These are phyloP conservation scores for Callipepla californica DNA, from an alignment of 2,113 vertebrate species.

Conservation along the genomic window DNA sequence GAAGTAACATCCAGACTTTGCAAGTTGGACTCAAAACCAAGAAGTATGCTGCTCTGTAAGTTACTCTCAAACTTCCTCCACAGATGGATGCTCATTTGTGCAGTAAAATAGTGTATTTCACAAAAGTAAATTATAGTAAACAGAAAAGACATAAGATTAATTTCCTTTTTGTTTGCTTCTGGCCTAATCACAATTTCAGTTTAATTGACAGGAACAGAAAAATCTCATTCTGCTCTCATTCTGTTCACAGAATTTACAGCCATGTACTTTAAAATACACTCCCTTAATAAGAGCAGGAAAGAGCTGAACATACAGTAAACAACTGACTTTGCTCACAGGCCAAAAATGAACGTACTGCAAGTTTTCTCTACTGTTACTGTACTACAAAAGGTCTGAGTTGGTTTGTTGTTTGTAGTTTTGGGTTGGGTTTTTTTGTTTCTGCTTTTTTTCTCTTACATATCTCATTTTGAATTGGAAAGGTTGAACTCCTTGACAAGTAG, in stretches of 20 bases:
- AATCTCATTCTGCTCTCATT: slow-evolving; percentile 24
- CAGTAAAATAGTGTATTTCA: neutral
- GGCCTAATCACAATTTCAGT: slow-evolving; percentile 50
- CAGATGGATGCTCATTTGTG: neutral
- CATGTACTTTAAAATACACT: neutral
- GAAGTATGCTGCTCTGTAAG: neutral
- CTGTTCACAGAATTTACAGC: slow-evolving; percentile 55
- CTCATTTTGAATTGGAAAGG: neutral
- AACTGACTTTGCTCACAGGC: slow-evolving; percentile 60
- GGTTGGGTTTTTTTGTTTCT: neutral
- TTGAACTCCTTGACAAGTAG: neutral
- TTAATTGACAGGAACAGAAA: slow-evolving; percentile 62
- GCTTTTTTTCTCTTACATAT: neutral
- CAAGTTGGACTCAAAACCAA: slow-evolving; percentile 32
- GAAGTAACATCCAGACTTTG: neutral
- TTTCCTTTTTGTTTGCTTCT: neutral
- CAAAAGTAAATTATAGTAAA: neutral
- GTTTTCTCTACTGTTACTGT: neutral
- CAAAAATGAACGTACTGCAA: slow-evolving; percentile 57
- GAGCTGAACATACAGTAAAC: slow-evolving; percentile 68
- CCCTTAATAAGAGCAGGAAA: slow-evolving; percentile 62
- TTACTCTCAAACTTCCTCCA: neutral
- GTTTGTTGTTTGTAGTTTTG: neutral
- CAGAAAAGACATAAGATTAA: neutral
- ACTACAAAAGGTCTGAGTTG: neutral